A percentile compares a stretch with the other conserved stretches of the same genome.
Conservation (phyloP, 2,113 vertebrate genomes). For the Sebastes schlegelii region DNA sequence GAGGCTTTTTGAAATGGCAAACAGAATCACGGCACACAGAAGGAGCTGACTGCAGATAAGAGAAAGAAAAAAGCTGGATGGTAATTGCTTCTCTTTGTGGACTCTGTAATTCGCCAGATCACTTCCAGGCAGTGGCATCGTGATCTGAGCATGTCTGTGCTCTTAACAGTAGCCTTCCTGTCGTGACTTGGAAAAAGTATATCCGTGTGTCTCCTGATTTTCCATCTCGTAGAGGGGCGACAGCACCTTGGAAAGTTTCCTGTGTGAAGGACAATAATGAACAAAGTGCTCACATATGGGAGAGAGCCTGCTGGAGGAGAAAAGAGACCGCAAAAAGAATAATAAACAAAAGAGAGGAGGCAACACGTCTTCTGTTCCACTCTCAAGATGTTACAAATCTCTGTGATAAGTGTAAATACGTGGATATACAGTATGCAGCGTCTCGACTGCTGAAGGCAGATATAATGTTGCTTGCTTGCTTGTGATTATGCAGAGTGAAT, state of each 20-base stretch:
- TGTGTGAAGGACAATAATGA: slow-evolving; percentile 16
- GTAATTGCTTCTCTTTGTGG: slow-evolving; percentile 25
- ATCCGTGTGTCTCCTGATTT: background rate
- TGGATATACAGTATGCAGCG: background rate
- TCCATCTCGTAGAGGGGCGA: background rate
- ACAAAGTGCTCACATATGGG: background rate
- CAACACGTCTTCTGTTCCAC: background rate
- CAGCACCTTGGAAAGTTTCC: slow-evolving; percentile 13
- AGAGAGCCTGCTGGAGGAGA: background rate
- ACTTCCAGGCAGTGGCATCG: slow-evolving; percentile 13
- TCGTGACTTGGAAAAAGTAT: slow-evolving; percentile 10
- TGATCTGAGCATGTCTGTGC: background rate
- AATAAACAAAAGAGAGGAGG: slow-evolving; percentile 3
- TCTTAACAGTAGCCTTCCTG: background rate
- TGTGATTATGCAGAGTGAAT: slow-evolving; percentile 9
- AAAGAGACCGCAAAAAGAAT: background rate
- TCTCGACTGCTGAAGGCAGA: slow-evolving; percentile 1
- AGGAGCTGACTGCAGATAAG: slow-evolving; percentile 26
- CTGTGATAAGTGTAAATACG: background rate
- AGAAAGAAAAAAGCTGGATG: background rate
- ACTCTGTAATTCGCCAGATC: slow-evolving; percentile 31
- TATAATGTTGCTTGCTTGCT: no score
- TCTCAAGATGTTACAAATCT: background rate
- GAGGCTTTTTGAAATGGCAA: slow-evolving; percentile 4
- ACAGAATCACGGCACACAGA: background rate